Evolutionary conservation across 2,113 vertebrate species (phyloP), one percentile per base, ranked within the genome.

Genomic region (Cathartes aura): DNA sequence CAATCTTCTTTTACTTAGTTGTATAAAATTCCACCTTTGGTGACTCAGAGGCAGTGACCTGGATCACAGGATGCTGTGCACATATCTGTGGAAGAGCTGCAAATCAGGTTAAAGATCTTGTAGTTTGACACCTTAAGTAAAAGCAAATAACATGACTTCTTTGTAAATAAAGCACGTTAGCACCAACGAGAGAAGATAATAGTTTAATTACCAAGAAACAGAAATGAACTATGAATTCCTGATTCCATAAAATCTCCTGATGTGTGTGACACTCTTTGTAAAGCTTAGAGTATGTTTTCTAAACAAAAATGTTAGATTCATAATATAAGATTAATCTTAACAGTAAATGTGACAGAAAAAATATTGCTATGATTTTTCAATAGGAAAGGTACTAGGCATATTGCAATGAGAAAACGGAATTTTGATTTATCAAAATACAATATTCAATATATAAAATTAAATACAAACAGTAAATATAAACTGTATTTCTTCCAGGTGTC

Each of bases 321-420:
- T 48, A 48, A 36, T 48, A 17, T 38, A n/a, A 38, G 22, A 73
- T 52, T 47, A 72, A 64, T 68, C 13, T 56, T 67, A 74, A 42
- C 8, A 29, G 17, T 60, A 62, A 68, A 38, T 7, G 3, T 26
- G 32, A 70, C 8, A 71, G 47, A 56, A 85, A 89, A 58, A 36
- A 40, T 0, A 4, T 29, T 38, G 3, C 1, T 53, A 21, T 12
- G 7, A 22, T 43, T 89, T 95, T 89, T 52, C 6, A 47, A 3
- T 5, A 52, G 30, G 72, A 75, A 60, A 64, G 34, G 0, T 40
- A 62, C 27, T 81, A 27, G 3, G 19, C 1, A 0, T n/a, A 8
- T 68, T 52, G 5, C 12, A 90, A 36, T 20, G 34, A 24, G 26
- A 63, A 83, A 82, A 84, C 5, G 4, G 18, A 66, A 8, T 55